phyloP scores from a whole-genome alignment of 2,113 vertebrate species.

The Dicerorhinus sumatrensis region DNA sequence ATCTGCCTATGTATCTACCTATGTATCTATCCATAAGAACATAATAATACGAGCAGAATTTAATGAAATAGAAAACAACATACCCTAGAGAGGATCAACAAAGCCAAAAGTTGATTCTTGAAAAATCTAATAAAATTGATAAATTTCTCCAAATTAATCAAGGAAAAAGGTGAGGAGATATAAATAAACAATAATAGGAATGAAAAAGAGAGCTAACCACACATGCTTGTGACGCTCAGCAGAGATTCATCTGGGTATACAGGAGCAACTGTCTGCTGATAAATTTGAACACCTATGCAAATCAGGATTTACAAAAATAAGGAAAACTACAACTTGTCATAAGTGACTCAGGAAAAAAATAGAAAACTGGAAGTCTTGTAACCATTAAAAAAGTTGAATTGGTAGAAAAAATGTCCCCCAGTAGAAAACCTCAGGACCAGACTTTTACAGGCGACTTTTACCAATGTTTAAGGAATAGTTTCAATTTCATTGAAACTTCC shows the following conservation, averaged over 20 bases:
- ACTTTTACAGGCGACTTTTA: background rate
- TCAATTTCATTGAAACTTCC: background rate
- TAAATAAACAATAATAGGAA: too few relatives aligned
- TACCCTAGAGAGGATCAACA: too few relatives aligned
- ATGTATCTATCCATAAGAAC: background rate
- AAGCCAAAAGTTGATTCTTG: background rate
- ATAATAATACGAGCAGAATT: background rate
- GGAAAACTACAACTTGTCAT: too few relatives aligned
- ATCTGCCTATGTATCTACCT: background rate
- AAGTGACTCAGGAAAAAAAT: background rate
- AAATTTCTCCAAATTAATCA: too few relatives aligned
- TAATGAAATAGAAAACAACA: background rate
- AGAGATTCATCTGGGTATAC: too few relatives aligned
- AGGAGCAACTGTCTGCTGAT: too few relatives aligned
- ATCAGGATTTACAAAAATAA: too few relatives aligned
- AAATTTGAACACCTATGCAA: too few relatives aligned
- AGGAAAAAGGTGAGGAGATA: accelerated
- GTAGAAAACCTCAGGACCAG: background rate
- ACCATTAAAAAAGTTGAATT: background rate
- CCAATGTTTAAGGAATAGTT: background rate
- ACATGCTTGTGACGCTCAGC: too few relatives aligned
- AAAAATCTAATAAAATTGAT: background rate
- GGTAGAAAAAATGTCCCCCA: background rate
- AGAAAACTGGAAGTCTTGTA: background rate
- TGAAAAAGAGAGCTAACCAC: background rate